Base-by-base conservation (phyloP, 1,140 invertebrate species). In the Trichomalopsis sarcophagae region DNA sequence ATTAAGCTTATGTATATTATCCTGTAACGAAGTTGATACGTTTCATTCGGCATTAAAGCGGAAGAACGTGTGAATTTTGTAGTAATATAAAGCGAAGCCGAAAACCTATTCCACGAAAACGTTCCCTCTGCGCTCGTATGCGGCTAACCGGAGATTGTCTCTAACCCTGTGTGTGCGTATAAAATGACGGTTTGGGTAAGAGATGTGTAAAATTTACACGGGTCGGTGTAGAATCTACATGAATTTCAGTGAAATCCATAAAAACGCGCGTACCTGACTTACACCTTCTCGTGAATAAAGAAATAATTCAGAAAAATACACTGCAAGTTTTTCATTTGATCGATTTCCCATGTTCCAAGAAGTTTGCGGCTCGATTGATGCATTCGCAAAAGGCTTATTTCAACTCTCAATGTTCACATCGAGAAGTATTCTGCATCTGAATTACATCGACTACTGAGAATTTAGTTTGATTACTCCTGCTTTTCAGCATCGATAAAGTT, bases 181-280 rank as follows among this genome's bases (percentile, higher is more conserved):
- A n/a, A 75, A 44, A 75, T 36, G 73, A 75, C 36, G 21, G 36
- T 36, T 44, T 9, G 5, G 73, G 17, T n/a, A n/a, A 36, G 9
- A 40, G 33, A n/a, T 36, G 44, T 75, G 36, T 75, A 75, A 75
- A 75, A 75, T 75, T 75, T 21, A 75, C 73, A n/a, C 17, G 73
- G 73, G 14, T 74, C 73, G 73, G 44, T 75, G 36, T 17, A 44
- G 36, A 44, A 75, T 75, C 2, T 75, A 44, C 36, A 17, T 36
- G 40, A 75, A 36, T 36, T 75, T 36, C 10, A 36, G 36, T 30
- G 7, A 75, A 17, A 40, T 75, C 21, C 73, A 30, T 44, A 7
- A 10, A 36, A n/a, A 75, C 21, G 73, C 40, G 17, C 21, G 30
- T 44, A n/a, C 17, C 17, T 44, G 5, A 62, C 14, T 62, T 62